Conservation (phyloP, 2,888 invertebrate species). For the Ashinkailepas kermadecensis region DNA sequence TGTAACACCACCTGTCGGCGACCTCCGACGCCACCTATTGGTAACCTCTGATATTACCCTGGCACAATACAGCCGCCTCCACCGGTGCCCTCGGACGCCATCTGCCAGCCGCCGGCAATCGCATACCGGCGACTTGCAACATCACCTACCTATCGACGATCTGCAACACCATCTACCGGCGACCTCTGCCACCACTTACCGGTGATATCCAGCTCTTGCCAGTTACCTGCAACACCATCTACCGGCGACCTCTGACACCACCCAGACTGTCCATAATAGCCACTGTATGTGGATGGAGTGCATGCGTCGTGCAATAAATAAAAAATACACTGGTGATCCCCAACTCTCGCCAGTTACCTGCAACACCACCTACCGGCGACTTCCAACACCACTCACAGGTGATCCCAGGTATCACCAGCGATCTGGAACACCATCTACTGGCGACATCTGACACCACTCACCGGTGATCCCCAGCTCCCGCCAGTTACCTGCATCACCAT, state of each 20-base stretch:
- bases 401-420: conserved; percentile 64
- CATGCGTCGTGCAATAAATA: too few relatives aligned
- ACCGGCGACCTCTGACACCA: conserved; percentile 79
- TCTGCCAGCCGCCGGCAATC: conserved; percentile 39
- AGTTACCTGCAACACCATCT: conserved; percentile 48
- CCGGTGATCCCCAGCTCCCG: conserved; percentile 48
- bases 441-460: conserved; percentile 82
- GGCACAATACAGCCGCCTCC: conserved; percentile 25
- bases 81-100: conserved; percentile 76
- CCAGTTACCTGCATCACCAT: not conserved
- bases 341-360: not conserved
- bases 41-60: conserved; percentile 68
- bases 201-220: conserved; percentile 85
- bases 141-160: conserved; percentile 46
- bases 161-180: not conserved
- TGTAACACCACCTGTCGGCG: not conserved
- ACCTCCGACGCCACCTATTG: conserved; percentile 43
- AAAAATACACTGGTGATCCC: not conserved
- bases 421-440: conserved; percentile 44
- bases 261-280: too few relatives aligned
- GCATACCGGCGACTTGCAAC: not conserved
- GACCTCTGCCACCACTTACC: conserved; percentile 40
- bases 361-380: not conserved
- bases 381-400: conserved; percentile 47
- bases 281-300: too few relatives aligned